Base-by-base conservation (phyloP, 2,797 vertebrate species). In the Euphonia xanthogaster region DNA sequence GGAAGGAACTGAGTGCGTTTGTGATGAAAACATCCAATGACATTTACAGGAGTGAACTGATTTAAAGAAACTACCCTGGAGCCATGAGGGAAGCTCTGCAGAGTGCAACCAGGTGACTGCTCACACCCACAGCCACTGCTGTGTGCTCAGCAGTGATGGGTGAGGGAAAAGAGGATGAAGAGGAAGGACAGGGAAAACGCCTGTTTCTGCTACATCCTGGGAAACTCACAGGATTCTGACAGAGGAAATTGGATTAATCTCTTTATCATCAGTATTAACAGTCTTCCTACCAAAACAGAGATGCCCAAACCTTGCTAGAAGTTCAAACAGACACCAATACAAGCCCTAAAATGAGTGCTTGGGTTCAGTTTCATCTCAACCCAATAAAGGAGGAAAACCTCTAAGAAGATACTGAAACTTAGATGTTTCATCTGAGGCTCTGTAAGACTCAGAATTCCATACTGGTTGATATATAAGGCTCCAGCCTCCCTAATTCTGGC, bases 381-480 rank as follows among this genome's bases (percentile, higher is more conserved):
- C 27, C 68, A 90, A 50, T 25, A 6, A 55, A 51, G 21, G 23
- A 55, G 21, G 60, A 73, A 82, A 76, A 82, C 28, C 33, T 79
- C 31, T 42, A 28, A 31, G 54, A 57, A 70, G n/a, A 74, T 21
- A 39, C 30, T 51, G 67, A 53, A 90, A 90, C 31, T 21, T 2
- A 19, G n/a, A 37, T 37, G 15, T 63, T 85, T 50, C 44, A 42
- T n/a, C 61, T 23, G 35, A 84, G 42, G 37, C 25, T 60, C 48
- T n/a, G 3, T 10, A 57, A 45, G 14, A 10, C 18, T 66, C 57
- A 13, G 50, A 35, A 71, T 19, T 30, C 85, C 57, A 40, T 12
- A 21, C 5, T 0, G 6, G 40, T 23, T 61, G 37, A 37, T 20
- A 15, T 1, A 14, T 2, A 33, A 33, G 30, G n/a, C 27, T 77